phyloP scores from a whole-genome alignment of 2,888 invertebrate species.

The Erebia epiphron region DNA sequence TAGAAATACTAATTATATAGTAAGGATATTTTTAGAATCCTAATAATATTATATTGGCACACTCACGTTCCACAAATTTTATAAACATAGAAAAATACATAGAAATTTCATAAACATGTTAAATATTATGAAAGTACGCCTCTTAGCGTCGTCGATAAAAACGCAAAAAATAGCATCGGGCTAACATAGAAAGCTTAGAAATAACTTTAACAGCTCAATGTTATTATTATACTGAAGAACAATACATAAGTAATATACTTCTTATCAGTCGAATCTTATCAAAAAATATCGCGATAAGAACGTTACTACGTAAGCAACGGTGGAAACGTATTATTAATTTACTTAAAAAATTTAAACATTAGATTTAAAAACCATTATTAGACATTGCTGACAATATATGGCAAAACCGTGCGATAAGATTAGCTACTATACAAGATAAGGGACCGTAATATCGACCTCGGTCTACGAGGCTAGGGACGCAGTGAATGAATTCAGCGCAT shows the following conservation, averaged over 20 bases:
- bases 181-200: too few species aligned
- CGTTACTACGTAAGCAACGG: not conserved
- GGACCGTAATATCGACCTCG: slow-evolving; percentile 40
- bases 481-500: slow-evolving; percentile 63
- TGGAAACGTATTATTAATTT: not conserved
- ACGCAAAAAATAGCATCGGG: too few species aligned
- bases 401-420: slow-evolving; percentile 17
- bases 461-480: slow-evolving; percentile 42
- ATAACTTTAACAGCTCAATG: too few species aligned
- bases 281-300: not conserved
- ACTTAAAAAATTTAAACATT: not conserved
- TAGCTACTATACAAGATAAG: slow-evolving; percentile 31
- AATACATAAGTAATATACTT: not conserved
- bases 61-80: not conserved
- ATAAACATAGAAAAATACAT: too few species aligned
- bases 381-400: not conserved
- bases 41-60: slow-evolving; percentile 6
- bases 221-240: not conserved
- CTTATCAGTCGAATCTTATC: slow-evolving; percentile 14
- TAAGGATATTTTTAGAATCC: slow-evolving; percentile 5
- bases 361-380: too few species aligned
- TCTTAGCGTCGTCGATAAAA: too few species aligned
- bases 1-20: not conserved
- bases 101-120: not conserved
- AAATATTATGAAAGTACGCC: too few species aligned